Conservation (phyloP, 1,140 invertebrate species). For the Macrobrachium rosenbergii region DNA sequence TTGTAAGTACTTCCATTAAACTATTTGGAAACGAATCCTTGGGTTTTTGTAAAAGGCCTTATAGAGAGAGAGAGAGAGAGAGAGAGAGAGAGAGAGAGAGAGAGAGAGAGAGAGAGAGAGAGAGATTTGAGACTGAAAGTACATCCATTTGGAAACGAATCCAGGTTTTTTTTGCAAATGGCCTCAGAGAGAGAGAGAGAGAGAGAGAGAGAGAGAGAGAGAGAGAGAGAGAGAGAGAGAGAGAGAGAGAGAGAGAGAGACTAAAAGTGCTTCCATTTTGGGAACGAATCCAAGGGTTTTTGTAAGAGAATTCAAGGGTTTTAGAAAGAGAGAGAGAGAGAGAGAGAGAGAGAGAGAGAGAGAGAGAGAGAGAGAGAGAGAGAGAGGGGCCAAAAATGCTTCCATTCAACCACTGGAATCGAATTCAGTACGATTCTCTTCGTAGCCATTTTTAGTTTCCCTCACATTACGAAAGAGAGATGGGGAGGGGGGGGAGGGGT, state of each 20-base stretch:
- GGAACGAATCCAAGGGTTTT: not conserved
- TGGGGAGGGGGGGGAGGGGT: conserved; percentile 4
- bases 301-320: not conserved
- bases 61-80: no score
- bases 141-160: no score
- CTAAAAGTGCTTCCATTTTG: not conserved
- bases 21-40: no score
- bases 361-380: not conserved
- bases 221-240: not conserved
- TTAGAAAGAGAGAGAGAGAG: not conserved
- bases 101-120: no score
- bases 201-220: not conserved
- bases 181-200: not conserved
- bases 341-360: not conserved
- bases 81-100: no score
- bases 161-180: no score
- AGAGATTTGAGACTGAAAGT: no score
- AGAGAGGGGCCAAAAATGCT: not conserved
- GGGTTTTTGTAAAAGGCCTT: no score
- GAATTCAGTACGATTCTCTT: not conserved
- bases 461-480: not conserved
- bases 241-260: not conserved
- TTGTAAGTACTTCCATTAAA: no score
- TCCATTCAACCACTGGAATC: not conserved
- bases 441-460: not conserved